Evolutionary conservation across 2,113 vertebrate species (phyloP).

Genomic region (Bothrops jararaca): DNA sequence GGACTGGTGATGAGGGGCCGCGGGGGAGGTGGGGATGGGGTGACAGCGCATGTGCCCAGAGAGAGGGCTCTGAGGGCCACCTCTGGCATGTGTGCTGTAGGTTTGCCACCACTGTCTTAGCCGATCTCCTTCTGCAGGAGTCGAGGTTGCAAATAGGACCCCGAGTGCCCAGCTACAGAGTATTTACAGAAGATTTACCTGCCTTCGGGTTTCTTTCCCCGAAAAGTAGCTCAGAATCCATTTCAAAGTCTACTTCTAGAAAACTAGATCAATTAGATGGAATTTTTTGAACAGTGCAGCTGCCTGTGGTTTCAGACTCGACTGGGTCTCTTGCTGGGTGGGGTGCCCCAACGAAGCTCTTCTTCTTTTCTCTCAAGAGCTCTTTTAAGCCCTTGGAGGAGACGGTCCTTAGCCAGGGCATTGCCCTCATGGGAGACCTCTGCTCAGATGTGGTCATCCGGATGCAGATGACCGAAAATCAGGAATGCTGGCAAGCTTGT

Average conservation of each 20-base stretch:
- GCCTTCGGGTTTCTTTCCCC: background rate
- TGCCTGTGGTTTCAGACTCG: background rate
- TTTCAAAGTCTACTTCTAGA: background rate
- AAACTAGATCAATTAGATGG: background rate
- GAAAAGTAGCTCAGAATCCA: background rate
- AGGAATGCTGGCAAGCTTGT: slow-evolving; percentile 75
- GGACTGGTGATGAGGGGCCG: too few relatives aligned
- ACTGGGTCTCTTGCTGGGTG: background rate
- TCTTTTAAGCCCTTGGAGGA: slow-evolving; percentile 51
- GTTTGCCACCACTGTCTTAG: background rate
- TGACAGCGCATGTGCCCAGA: too few relatives aligned
- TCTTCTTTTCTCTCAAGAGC: slow-evolving; percentile 46
- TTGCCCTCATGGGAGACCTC: slow-evolving; percentile 71
- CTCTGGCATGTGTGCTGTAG: too few relatives aligned
- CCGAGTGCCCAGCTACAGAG: fast-evolving
- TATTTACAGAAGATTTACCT: background rate
- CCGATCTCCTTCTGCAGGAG: background rate
- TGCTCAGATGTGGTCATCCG: slow-evolving; percentile 62
- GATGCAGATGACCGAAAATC: slow-evolving; percentile 61
- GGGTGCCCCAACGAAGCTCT: background rate
- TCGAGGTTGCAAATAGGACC: background rate
- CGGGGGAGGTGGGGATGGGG: too few relatives aligned
- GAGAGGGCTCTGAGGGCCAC: too few relatives aligned
- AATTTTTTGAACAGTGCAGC: fast-evolving
- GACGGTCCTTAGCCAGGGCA: slow-evolving; percentile 56